These are phyloP conservation scores for Dorcus parallelipipedus DNA, from an alignment of 2,888 invertebrate species.

Conservation along the genomic window DNA sequence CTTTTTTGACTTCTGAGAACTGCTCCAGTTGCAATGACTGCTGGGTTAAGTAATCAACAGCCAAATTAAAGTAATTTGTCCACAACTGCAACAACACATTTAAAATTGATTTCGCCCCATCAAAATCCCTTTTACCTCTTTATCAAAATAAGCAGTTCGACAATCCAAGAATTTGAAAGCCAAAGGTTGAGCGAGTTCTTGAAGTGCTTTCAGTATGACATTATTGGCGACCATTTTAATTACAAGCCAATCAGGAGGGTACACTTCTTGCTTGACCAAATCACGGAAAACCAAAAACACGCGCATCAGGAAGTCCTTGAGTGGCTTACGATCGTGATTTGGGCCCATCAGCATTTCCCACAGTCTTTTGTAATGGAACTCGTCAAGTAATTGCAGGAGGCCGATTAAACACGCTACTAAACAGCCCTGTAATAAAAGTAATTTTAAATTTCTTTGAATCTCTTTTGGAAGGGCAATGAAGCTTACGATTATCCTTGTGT, in stretches of 20 bases:
- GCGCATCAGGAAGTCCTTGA: conserved; percentile 82
- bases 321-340: conserved; percentile 68
- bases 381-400: conserved; percentile 79
- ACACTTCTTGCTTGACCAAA: conserved; percentile 75
- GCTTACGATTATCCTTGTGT: conserved; percentile 38
- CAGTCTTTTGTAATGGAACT: conserved; percentile 80
- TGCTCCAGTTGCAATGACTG: conserved; percentile 76
- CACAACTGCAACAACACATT: conserved; percentile 49
- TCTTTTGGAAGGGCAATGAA: background rate
- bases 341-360: conserved; percentile 77
- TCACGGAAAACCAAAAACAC: conserved; percentile 78
- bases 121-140: conserved; percentile 55
- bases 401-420: conserved; percentile 85
- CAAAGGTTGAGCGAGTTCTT: conserved; percentile 85
- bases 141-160: conserved; percentile 70
- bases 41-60: conserved; percentile 78
- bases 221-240: conserved; percentile 86
- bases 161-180: conserved; percentile 76
- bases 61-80: conserved; percentile 74
- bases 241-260: conserved; percentile 87
- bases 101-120: background rate
- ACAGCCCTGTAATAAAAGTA: conserved; percentile 60
- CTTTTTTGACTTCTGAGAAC: conserved; percentile 75
- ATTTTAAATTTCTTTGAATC: background rate
- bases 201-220: conserved; percentile 77